phyloP scores from a whole-genome alignment of 2,797 vertebrate genomes.

The Cuculus canorus region DNA sequence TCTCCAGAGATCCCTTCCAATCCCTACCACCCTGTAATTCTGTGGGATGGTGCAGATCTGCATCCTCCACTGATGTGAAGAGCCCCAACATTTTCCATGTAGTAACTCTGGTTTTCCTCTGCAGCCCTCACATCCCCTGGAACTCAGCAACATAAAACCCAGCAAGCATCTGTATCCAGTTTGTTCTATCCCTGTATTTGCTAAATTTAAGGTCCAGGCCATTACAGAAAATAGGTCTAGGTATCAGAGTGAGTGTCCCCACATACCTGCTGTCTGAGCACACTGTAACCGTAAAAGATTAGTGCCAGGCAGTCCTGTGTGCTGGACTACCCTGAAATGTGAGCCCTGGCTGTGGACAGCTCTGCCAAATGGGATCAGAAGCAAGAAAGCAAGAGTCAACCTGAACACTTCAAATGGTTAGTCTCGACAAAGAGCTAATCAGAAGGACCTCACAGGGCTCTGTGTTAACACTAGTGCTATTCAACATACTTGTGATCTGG shows the following conservation, averaged over 20 bases:
- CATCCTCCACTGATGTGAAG: neutral
- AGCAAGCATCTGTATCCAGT: neutral
- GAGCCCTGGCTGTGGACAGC: neutral
- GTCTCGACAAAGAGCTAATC: constrained; percentile 48
- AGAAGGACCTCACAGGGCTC: neutral
- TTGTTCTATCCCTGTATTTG: neutral
- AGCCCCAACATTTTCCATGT: neutral
- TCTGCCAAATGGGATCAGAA: neutral
- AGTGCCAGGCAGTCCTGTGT: neutral
- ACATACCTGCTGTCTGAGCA: constrained; percentile 11
- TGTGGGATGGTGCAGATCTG: neutral
- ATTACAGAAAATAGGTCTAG: neutral
- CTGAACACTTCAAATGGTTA: constrained; percentile 16
- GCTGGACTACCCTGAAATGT: neutral
- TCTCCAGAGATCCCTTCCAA: too few relatives aligned
- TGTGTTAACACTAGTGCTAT: neutral
- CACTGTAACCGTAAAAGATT: neutral
- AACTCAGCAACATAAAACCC: neutral
- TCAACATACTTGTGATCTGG: neutral
- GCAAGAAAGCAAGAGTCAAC: neutral
- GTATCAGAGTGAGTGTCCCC: constrained; percentile 12
- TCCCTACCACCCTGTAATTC: too few relatives aligned
- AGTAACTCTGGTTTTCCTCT: neutral
- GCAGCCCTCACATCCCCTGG: neutral
- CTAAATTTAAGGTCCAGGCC: neutral